Conservation (phyloP, 2,888 invertebrate species). For the Bombylius discolor region DNA sequence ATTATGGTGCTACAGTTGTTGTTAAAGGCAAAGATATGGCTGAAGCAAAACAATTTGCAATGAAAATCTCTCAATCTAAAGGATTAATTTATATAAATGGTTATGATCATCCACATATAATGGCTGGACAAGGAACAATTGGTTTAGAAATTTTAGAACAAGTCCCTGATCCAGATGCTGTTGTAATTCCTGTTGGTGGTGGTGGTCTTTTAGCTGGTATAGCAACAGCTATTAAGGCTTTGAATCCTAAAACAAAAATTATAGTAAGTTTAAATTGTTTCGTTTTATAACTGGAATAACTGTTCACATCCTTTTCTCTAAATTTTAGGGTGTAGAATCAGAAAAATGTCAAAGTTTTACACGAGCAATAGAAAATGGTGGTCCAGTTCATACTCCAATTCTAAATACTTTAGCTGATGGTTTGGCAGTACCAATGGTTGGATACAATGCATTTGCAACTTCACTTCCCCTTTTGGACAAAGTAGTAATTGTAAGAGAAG, state of each 20-base stretch:
- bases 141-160: constrained; percentile 88
- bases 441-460: constrained; percentile 71
- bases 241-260: constrained; percentile 68
- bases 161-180: constrained; percentile 74
- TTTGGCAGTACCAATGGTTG: constrained; percentile 75
- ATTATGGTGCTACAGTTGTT: constrained; percentile 73
- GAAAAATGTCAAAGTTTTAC: constrained; percentile 82
- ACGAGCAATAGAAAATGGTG: constrained; percentile 53
- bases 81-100: constrained; percentile 78
- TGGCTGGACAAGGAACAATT: constrained; percentile 90
- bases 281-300: neutral
- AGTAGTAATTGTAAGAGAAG: constrained; percentile 67
- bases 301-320: neutral
- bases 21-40: constrained; percentile 62
- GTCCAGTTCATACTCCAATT: constrained; percentile 53
- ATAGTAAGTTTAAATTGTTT: constrained; percentile 51
- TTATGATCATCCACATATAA: constrained; percentile 89
- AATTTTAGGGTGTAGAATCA: constrained; percentile 71
- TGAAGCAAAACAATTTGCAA: constrained; percentile 70
- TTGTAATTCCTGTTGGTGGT: constrained; percentile 76
- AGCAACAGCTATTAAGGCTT: constrained; percentile 75
- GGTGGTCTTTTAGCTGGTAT: constrained; percentile 90
- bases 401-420: constrained; percentile 76
- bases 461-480: constrained; percentile 61
- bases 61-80: constrained; percentile 57